phyloP scores from a whole-genome alignment of 2,113 vertebrate genomes.

The Mobula birostris region DNA sequence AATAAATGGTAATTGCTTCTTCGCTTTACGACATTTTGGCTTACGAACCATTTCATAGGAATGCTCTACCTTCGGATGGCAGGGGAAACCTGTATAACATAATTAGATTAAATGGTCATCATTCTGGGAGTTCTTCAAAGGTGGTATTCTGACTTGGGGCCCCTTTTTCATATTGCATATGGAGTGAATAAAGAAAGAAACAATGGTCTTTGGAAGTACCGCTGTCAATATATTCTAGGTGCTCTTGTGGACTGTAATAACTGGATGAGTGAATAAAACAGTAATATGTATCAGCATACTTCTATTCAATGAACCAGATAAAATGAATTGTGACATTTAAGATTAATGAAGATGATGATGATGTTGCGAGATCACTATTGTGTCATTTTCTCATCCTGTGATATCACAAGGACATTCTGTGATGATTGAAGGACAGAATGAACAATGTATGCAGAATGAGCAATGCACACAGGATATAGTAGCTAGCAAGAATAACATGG shows the following conservation, averaged over 20 bases:
- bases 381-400: background rate
- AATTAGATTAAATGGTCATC: background rate
- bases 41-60: no score
- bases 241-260: background rate
- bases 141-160: background rate
- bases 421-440: background rate
- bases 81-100: background rate
- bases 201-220: background rate
- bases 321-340: background rate
- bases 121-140: background rate
- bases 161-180: background rate
- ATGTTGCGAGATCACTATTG: background rate
- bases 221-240: background rate
- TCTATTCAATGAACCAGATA: background rate
- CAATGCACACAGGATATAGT: background rate
- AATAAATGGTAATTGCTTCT: no score
- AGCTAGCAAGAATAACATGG: background rate
- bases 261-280: background rate
- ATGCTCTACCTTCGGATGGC: no score
- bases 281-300: background rate
- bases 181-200: background rate
- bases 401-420: background rate
- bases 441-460: background rate
- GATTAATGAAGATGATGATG: background rate
- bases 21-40: no score